Conservation (phyloP, 2,113 vertebrate genomes). For the Catharus minimus region DNA sequence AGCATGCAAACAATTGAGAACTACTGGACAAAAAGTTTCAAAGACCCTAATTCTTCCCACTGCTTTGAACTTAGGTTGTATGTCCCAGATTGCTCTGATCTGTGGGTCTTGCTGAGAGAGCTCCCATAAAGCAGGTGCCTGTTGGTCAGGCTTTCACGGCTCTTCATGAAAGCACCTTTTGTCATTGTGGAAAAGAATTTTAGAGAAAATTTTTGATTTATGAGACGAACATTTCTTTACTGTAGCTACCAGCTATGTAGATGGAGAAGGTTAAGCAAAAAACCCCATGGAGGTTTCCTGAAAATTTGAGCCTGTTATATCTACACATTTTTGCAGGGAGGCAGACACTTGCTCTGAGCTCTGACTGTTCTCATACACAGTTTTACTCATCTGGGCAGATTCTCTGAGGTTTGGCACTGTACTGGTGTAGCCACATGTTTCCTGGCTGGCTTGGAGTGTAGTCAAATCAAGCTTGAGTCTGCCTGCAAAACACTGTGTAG, state of each 20-base stretch:
- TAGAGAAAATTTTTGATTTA: neutral
- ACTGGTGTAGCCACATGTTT: conserved; percentile 1
- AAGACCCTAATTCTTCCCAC: neutral
- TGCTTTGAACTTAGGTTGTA: neutral
- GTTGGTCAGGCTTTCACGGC: neutral
- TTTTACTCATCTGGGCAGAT: conserved; percentile 18
- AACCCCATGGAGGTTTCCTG: neutral
- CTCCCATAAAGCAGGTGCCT: neutral
- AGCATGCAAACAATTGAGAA: neutral
- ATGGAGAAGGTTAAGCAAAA: neutral
- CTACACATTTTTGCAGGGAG: neutral
- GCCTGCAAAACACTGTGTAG: neutral
- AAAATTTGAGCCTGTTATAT: neutral
- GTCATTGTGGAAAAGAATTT: neutral
- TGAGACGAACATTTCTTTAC: neutral
- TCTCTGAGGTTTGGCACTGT: conserved; percentile 3
- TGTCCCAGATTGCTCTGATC: neutral
- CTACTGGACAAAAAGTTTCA: neutral
- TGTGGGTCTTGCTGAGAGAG: neutral
- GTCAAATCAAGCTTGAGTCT: neutral
- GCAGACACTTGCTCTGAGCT: neutral
- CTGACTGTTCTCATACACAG: neutral
- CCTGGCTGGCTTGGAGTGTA: neutral
- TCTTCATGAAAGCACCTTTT: neutral
- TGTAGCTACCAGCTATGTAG: neutral